Evolutionary conservation across 2,113 vertebrate genomes (phyloP), one percentile per base, ranked within the genome.

Genomic region (Vireo altiloquus): DNA sequence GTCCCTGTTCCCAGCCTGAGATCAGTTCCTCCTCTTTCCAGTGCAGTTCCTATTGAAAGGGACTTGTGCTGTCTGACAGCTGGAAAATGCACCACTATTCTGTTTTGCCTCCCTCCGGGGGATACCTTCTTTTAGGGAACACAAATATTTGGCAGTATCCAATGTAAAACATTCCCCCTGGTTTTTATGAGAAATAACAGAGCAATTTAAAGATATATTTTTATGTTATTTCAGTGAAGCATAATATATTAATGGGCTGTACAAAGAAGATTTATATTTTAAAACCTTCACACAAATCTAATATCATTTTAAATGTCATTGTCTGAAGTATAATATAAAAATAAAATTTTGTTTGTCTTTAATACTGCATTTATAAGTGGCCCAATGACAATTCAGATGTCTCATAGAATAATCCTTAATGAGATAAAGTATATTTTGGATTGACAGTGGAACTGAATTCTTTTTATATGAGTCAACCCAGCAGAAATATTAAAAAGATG

Each of bases 391-490:
- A 96, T 87, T 95, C 91, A 96, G 35, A 95, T 96, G 60, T 96
- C 84, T 94, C 97, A 60, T 68, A 77, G 72, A 97, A 79, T 92
- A 95, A 76, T 72, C 95, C 23, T 87, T 96, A 95, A 87, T 15
- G 31, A 95, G 94, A 93, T 94, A 78, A 97, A 97, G 66, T 97
- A 96, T 96, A 96, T 98, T 97, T 97, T 97, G 91, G 89, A 97
- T 95, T 94, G 96, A 96, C 95, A 94, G 95, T 96, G 89, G 84
- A 95, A 88, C 96, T 97, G 96, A 96, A 97, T 97, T 91, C 68
- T 95, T 97, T 98, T 98, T 97, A 95, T 98, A 97, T 94, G 95
- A 96, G 94, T 94, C 90, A 94, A 92, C n/a, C 81, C 96, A 93
- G 88, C 93, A 96, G 96, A 97, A 97, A 89, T 94, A 95, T 90